Conservation (phyloP, 2,888 invertebrate genomes). For the Drosophila paramelanica region DNA sequence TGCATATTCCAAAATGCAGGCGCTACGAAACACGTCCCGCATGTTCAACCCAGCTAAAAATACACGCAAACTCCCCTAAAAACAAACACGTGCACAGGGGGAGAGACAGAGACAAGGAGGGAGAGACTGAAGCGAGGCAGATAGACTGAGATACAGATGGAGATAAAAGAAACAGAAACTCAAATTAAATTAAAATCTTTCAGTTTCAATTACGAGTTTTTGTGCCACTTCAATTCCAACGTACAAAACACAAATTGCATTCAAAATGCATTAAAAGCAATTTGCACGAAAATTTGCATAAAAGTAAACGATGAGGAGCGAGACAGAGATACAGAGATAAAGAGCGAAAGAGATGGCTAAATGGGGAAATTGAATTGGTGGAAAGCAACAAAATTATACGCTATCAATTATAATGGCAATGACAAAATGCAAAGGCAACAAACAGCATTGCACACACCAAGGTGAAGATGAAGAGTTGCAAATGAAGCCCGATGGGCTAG, state of each 20-base stretch:
- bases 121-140: conserved; percentile 4
- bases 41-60: conserved; percentile 58
- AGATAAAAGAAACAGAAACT: conserved; percentile 76
- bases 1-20: conserved; percentile 47
- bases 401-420: conserved; percentile 81
- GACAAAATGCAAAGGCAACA: conserved; percentile 74
- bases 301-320: conserved; percentile 55
- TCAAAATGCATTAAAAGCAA: conserved; percentile 82
- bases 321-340: conserved; percentile 20
- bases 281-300: conserved; percentile 80
- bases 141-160: conserved; percentile 38
- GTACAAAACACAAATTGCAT: conserved; percentile 82
- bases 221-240: conserved; percentile 79
- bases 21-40: conserved; percentile 56
- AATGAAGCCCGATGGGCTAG: conserved; percentile 15
- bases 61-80: conserved; percentile 34
- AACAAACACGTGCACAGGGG: conserved; percentile 20
- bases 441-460: conserved; percentile 38
- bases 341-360: conserved; percentile 11
- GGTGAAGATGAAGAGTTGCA: conserved; percentile 61
- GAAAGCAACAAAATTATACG: conserved; percentile 73
- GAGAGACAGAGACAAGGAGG: not conserved
- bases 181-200: conserved; percentile 82
- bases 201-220: conserved; percentile 81
- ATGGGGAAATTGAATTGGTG: conserved; percentile 44